These are phyloP conservation scores for Abrostola tripartita DNA, from an alignment of 2,888 invertebrate genomes.

Conservation along the genomic window DNA sequence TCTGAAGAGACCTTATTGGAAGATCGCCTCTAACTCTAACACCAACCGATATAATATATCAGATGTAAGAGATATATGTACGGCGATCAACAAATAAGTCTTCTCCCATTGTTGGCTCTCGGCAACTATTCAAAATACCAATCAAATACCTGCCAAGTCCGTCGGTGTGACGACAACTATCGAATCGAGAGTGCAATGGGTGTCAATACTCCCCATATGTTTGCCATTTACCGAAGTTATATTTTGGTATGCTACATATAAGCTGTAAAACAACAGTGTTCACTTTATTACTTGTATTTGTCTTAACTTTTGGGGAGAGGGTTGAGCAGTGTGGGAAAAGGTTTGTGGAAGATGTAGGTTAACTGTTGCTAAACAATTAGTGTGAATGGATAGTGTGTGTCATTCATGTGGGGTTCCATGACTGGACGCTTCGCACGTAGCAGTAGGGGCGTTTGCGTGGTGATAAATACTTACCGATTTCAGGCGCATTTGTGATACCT, in stretches of 20 bases:
- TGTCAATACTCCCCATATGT: slow-evolving; percentile 79
- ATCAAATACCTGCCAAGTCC: slow-evolving; percentile 87
- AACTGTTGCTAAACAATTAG: slow-evolving; percentile 35
- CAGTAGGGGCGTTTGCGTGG: slow-evolving; percentile 32
- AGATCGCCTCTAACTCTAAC: slow-evolving; percentile 61
- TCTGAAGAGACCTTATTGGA: slow-evolving; percentile 64
- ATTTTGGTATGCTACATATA: slow-evolving; percentile 85
- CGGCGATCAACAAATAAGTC: slow-evolving; percentile 67
- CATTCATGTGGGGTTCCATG: slow-evolving; percentile 43
- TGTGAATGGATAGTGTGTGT: slow-evolving; percentile 36
- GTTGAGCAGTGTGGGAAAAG: slow-evolving; percentile 54
- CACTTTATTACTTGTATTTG: slow-evolving; percentile 83
- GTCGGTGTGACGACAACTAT: slow-evolving; percentile 87
- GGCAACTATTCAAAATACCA: slow-evolving; percentile 85
- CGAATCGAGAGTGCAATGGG: slow-evolving; percentile 83
- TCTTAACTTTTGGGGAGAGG: slow-evolving; percentile 65
- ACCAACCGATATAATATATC: slow-evolving; percentile 40
- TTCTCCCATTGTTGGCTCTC: slow-evolving; percentile 62
- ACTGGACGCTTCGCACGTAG: slow-evolving; percentile 40
- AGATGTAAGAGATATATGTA: slow-evolving; percentile 43
- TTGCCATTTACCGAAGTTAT: slow-evolving; percentile 86
- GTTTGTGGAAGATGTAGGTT: slow-evolving; percentile 48
- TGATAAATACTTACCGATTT: slow-evolving; percentile 81
- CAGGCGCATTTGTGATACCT: slow-evolving; percentile 87
- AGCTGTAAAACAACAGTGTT: slow-evolving; percentile 87